A percentile compares a stretch with the other conserved stretches of the same genome.
Evolutionary conservation across 2,888 invertebrate genomes (phyloP).

Genomic region (Matsumyia berberina): DNA sequence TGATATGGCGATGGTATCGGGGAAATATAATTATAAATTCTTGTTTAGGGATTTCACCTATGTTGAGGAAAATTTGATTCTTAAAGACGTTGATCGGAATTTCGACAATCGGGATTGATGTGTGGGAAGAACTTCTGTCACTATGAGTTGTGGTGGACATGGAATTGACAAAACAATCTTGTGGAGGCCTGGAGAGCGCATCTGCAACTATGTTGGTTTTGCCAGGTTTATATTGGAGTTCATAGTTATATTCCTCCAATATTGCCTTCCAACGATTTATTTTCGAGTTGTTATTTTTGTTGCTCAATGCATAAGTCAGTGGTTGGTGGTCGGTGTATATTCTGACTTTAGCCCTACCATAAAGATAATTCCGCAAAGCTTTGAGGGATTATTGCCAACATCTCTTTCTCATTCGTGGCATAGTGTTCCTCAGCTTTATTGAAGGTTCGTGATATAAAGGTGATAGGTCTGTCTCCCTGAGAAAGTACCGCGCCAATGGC

Average conservation of each 20-base stretch:
- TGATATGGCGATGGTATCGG: not conserved
- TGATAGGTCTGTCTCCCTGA: no score
- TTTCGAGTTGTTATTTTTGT: not conserved
- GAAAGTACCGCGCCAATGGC: no score
- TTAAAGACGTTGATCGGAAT: not conserved
- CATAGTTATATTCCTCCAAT: not conserved
- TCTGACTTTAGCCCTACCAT: not conserved
- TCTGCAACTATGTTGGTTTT: not conserved
- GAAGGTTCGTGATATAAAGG: no score
- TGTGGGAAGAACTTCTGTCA: not conserved
- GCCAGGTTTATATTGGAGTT: not conserved
- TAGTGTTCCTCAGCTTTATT: no score
- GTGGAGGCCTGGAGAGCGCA: not conserved
- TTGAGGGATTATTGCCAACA: not conserved
- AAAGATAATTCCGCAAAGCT: not conserved
- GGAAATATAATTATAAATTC: no score
- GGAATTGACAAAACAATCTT: not conserved
- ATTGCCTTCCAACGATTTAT: not conserved
- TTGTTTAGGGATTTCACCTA: not conserved
- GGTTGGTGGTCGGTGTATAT: not conserved
- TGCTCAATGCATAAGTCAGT: not conserved
- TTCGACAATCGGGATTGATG: not conserved
- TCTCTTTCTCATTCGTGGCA: not conserved
- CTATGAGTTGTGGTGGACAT: not conserved
- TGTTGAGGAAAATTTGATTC: constrained; percentile 7